Evolutionary conservation across 1,140 invertebrate species (phyloP).

Genomic region (Hyposmocoma kahamanoa): DNA sequence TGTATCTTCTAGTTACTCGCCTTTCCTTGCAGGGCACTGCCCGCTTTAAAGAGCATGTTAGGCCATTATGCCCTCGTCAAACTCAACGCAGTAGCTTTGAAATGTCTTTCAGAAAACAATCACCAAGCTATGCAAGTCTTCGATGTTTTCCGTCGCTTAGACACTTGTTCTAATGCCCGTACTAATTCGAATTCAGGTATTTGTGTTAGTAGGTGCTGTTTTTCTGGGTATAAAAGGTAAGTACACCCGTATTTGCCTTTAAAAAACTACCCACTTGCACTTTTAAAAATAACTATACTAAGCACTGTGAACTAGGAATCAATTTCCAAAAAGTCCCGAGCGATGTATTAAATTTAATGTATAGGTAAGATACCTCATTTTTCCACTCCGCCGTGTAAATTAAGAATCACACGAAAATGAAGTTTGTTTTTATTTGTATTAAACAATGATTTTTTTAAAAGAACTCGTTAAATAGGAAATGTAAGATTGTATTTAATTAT

Average conservation of each 20-base stretch:
- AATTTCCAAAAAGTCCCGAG: neutral
- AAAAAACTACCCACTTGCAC: no score
- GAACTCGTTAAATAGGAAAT: neutral
- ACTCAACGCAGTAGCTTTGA: no score
- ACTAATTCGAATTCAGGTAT: neutral
- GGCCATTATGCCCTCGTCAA: no score
- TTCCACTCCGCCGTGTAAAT: neutral
- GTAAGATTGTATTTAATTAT: no score
- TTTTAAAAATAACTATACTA: neutral
- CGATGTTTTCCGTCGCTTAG: no score
- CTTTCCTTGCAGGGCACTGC: no score
- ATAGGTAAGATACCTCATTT: slow-evolving; percentile 4
- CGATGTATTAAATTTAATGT: neutral
- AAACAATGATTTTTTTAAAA: neutral
- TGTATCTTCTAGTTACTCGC: no score
- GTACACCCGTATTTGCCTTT: no score
- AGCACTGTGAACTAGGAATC: neutral
- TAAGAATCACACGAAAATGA: neutral
- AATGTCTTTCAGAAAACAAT: no score
- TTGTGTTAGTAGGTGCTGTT: neutral
- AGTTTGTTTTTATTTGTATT: neutral
- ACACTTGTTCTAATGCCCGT: no score
- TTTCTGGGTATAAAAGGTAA: neutral
- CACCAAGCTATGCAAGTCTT: no score
- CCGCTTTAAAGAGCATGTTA: no score